Base-by-base conservation (phyloP, 2,888 invertebrate species). In the Polietes domitor region DNA sequence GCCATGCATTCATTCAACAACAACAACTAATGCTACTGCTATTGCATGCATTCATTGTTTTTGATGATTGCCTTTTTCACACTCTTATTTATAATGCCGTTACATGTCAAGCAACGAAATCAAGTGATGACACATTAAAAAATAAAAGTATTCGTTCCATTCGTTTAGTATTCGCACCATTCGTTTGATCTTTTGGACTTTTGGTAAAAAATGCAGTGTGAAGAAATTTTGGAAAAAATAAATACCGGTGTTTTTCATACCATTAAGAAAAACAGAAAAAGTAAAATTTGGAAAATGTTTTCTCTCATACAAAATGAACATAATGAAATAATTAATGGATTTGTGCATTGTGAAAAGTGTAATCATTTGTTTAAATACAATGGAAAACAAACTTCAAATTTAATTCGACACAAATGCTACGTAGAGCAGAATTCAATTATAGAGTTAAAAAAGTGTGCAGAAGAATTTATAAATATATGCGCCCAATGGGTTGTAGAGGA, bases 401-500 rank as follows among this genome's bases (percentile, higher is more conserved):
- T 70, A 70, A 24, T 47, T 70, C 47, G 70, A 12, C 70, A 70
- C 70, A 70, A 70, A 47, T 71, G 70, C 28, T 50, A 65, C 17
- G 50, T 50, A n/a, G 28, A 47, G 10, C 28, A 17, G 1, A n/a
- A 55, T 2, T 10, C 24, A 15, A 41, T 37, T n/a, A 15, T n/a
- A 21, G 41, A 43, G 26, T 7, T 73, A 6, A 58, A 41, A 73
- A 61, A 74, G 73, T 61, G 2, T 5, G 5, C 21, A 55, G 12
- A 55, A n/a, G 0, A 65, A 7, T 37, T 50, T 24, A 37, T 71
- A 5, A 50, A 68, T 61, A 26, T 37, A n/a, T 71, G 50, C 24
- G 7, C 75, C 5, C 10, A 55, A 32, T 80, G 76, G 71, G 37
- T 76, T 17, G 50, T 76, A 53, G 76, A 75, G 37, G 80, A 77